Evolutionary conservation across 2,797 vertebrate species (phyloP).

Genomic region (Phalloptychus januarius): DNA sequence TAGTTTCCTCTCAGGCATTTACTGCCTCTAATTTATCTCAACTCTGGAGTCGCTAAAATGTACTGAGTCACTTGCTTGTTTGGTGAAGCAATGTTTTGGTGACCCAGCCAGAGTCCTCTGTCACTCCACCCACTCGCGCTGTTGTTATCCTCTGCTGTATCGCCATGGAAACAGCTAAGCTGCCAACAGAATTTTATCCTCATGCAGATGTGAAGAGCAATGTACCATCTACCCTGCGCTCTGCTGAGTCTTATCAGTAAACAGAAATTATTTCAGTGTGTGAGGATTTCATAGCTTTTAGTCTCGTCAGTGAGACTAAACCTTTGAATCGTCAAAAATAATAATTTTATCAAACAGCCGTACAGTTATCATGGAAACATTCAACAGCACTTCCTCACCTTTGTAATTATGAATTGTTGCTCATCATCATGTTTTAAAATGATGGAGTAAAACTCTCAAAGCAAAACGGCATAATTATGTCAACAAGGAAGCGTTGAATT

Average conservation of each 20-base stretch:
- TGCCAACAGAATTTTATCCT: slow-evolving; percentile 17
- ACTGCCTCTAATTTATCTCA: slow-evolving; percentile 21
- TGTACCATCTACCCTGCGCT: neutral
- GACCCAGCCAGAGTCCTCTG: slow-evolving; percentile 21
- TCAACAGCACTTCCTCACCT: neutral
- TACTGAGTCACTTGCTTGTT: slow-evolving; percentile 60
- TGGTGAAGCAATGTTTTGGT: slow-evolving; percentile 44
- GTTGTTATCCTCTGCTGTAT: slow-evolving; percentile 15
- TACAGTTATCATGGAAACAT: neutral
- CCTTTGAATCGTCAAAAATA: neutral
- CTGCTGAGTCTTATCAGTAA: slow-evolving; percentile 18
- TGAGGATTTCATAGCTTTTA: neutral
- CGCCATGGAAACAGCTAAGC: slow-evolving; percentile 35
- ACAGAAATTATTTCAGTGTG: slow-evolving; percentile 7
- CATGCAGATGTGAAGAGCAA: neutral
- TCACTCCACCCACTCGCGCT: slow-evolving; percentile 14
- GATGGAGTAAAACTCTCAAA: neutral
- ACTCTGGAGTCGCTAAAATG: slow-evolving; percentile 10
- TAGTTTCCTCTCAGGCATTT: neutral
- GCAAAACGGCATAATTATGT: neutral
- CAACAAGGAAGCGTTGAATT: neutral
- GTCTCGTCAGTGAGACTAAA: neutral
- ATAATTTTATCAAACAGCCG: neutral
- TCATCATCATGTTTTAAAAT: neutral
- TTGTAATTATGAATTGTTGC: neutral